Evolutionary conservation across 2,888 invertebrate genomes (phyloP), one percentile per base, ranked within the genome.

Genomic region (Lasius fuliginosus): DNA sequence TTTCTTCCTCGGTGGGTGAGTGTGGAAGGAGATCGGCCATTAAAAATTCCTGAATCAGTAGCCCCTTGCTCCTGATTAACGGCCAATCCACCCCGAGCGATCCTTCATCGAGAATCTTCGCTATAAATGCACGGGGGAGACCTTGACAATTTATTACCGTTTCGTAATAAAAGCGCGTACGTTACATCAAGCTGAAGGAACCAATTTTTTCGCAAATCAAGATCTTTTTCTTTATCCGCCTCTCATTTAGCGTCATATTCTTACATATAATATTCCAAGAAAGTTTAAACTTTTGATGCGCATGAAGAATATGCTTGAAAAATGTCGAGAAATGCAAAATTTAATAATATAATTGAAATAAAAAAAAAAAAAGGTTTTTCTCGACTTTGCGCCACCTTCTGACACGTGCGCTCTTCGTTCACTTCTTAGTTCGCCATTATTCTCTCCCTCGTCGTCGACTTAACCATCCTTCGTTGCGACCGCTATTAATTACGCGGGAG

Each of bases 31-130:
- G 89, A 89, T 88, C 88, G 85, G 84, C 91, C 90, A 92, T 93
- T 93, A 91, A 92, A 93, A 92, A 94, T 92, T 90, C 90, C 85
- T 86, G 88, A 92, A 91, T 93, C 91, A 87, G 86, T 89, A 83
- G 86, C 84, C 88, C 81, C 90, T 89, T 74, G 76, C 77, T 82
- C 65, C 87, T 92, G 92, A 92, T 92, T 92, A 92, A 92, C 92
- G 92, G 88, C 86, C 90, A 85, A 86, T 86, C 84, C 75, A 46
- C 81, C 87, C 56, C 36, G 82, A 73, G 85, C 88, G 86, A 86
- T 86, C 76, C 86, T 83, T 86, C 86, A 86, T 87, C 84, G 60
- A 42, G 62, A 69, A 60, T 75, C 46, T 71, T 60, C 27, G 68
- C 53, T 56, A 62, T 74, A 40, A 76, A 75, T 46, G 83, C 68